Evolutionary conservation across 2,113 vertebrate species (phyloP), one percentile per base, ranked within the genome.

Genomic region (Clupea harengus): DNA sequence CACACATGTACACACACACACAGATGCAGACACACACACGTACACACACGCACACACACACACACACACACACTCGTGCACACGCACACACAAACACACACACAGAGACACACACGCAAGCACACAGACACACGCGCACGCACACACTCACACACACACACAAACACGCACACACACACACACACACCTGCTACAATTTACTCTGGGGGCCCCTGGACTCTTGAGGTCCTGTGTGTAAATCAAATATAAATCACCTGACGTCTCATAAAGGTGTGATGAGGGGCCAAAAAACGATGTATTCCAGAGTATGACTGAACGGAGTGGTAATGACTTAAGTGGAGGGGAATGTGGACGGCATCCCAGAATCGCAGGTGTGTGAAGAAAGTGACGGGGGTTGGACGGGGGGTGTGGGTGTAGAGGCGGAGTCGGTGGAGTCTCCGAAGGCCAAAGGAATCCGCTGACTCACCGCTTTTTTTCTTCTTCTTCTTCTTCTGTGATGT

Each of bases 311-410:
- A 60, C 15, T 60, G 54, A 18, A 72, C 25, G 64, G 47, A 60
- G 86, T 52, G 20, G 67, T 83, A 87, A 78, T 86, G 85, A 85
- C 54, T 67, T 83, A 84, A 88, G 46, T 44, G 50, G n/a, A 57
- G 25, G 46, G 47, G 50, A 46, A 50, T 75, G 82, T 87, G 47
- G 52, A 81, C 44, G 22, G 45, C 67, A 81, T 86, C 75, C 67
- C 72, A 81, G 15, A 86, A 88, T 72, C 72, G 57, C 89, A 85
- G 87, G 80, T 88, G 84, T 81, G 15, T 28, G 3, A 72, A n/a
- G 11, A 72, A 72, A 2, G 4, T 60, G 54, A 20, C 4, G 20
- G 52, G 67, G 32, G 81, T 39, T 83, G 84, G 82, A 47, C 45
- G 32, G 75, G 47, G 86, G 81, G 67, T 47, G 67, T 10, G 57